Evolutionary conservation across 2,888 invertebrate species (phyloP), one percentile per base, ranked within the genome.

Genomic region (Leptarthrus brevirostris): DNA sequence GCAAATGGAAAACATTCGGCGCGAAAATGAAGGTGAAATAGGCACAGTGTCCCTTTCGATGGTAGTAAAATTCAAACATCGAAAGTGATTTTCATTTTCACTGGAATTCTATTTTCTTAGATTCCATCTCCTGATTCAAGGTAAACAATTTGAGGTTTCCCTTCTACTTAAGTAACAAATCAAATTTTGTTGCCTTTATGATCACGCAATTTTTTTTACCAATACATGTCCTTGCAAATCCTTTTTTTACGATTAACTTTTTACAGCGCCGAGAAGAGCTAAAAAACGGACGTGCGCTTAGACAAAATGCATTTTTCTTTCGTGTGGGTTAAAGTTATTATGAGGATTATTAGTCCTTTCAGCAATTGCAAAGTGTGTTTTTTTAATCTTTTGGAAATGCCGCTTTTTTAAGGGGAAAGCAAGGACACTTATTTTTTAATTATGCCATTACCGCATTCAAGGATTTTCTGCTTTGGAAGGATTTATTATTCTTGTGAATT

Each of bases 21-120:
- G 34, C 16, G 10, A 2, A 44, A 10, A 12, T 12, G 47, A 64
- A 58, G 36, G 58, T 12, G 12, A 58, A 18, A 16, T 22, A n/a
- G 40, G 3, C 12, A 12, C 10, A 40, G 20, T 64, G 44, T 47
- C 64, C 40, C 64, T 64, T 64, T 64, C 64, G 20, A 22, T 64
- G 36, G 18, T 12, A 12, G 20, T 20, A 44, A 26, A 47, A 44
- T 14, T 64, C 20, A 44, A 44, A 8, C 64, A 44, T 24, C 20
- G 64, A 64, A 64, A 64, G 64, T 64, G 64, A 24, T 64, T 64
- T 49, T 64, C 64, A 64, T 22, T 64, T 64, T 64, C 47, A 64
- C 44, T 64, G 44, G 64, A 64, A 64, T 24, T 24, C 3, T 30
- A 8, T 12, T 40, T 12, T 12, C n/a, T 40, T 1, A 3, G 40